Evolutionary conservation across 2,888 invertebrate genomes (phyloP), one percentile per base, ranked within the genome.

Genomic region (Sphaerophoria rueppellii): DNA sequence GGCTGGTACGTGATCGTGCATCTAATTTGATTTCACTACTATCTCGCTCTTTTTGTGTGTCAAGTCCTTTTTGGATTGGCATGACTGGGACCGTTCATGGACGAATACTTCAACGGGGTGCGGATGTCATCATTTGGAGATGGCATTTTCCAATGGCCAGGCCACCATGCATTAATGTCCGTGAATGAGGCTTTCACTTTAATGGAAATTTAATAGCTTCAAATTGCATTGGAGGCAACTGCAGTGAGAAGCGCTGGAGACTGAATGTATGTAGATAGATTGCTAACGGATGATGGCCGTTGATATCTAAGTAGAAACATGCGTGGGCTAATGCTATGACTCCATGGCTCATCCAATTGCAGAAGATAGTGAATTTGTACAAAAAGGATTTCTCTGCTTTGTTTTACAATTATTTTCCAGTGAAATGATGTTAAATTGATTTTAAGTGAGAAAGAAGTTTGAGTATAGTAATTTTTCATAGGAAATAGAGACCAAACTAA

Each of bases 121-220:
- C 81, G 76, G 81, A 85, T 77, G 69, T 61, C 70, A 24, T 24
- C 24, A 77, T 85, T 81, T 81, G 81, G 85, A 77, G 73, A 65
- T 85, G 85, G 76, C 76, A 81, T 81, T 81, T 85, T 73, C 73
- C 85, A 73, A 85, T 81, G 81, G 76, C 76, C 81, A 81, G 81
- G 76, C 73, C 81, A 81, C 76, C 81, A 77, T 81, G 76, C 85
- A 81, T 85, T 85, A 77, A 81, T 85, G 85, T 81, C 85, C 63
- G 65, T 77, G 81, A 85, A 85, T 85, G 81, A 85, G 85, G 81
- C 81, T 81, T 85, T 85, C 76, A 85, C 76, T 85, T 85, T 85
- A 85, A 85, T 85, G 85, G 85, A 85, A 85, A 81, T 85, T 85
- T 85, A 85, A 85, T 81, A 81, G 85, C 81, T 81, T 63, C 85